Conservation (phyloP, 2,113 vertebrate species). For the Emydocephalus ijimae region DNA sequence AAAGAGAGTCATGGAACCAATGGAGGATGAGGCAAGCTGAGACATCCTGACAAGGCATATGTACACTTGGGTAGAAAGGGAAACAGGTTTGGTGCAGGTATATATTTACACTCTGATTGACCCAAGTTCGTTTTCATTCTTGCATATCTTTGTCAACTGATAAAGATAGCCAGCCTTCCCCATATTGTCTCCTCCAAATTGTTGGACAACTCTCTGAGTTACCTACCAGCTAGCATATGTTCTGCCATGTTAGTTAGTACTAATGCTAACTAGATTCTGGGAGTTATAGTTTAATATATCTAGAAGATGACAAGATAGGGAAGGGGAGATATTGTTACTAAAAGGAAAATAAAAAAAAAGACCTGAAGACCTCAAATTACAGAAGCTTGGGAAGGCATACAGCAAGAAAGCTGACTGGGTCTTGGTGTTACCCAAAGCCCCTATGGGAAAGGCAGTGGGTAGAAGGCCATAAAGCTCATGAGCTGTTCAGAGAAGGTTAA, state of each 20-base stretch:
- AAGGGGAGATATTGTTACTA: neutral
- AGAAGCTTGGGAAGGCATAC: neutral
- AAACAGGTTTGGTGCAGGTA: neutral
- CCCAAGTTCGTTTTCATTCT: neutral
- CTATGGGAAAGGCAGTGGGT: neutral
- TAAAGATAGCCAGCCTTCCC: neutral
- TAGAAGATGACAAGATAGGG: neutral
- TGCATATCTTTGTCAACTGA: neutral
- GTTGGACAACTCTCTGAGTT: neutral
- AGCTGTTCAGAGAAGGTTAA: neutral
- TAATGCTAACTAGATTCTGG: neutral
- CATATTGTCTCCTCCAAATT: neutral
- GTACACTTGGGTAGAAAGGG: neutral
- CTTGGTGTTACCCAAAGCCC: neutral
- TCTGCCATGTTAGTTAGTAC: neutral
- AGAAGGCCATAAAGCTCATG: neutral
- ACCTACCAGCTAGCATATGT: neutral
- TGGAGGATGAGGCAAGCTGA: neutral
- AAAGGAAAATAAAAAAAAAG: neutral
- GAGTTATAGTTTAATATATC: neutral
- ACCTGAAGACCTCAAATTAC: neutral
- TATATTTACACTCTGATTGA: neutral
- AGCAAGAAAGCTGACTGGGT: neutral
- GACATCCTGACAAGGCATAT: neutral
- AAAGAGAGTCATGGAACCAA: neutral